These are phyloP conservation scores for Oncorhynchus nerka DNA, from an alignment of 2,113 vertebrate genomes.

Conservation along the genomic window DNA sequence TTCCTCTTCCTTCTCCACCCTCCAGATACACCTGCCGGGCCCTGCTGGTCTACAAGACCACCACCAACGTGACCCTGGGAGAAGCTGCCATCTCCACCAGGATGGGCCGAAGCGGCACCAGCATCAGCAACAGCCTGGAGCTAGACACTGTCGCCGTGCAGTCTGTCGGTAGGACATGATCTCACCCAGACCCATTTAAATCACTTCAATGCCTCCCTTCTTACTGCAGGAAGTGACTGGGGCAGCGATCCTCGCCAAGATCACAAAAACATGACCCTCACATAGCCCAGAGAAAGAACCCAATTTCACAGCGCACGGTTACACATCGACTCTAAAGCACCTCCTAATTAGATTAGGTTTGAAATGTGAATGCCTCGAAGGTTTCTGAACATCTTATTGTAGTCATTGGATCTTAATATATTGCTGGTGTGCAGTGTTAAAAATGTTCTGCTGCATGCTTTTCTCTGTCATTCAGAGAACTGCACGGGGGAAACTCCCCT, in stretches of 20 bases:
- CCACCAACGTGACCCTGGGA: constrained; percentile 74
- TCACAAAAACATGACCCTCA: no score
- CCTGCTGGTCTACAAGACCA: constrained; percentile 81
- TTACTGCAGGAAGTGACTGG: neutral
- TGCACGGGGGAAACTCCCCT: constrained; percentile 76
- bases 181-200: neutral
- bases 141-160: constrained; percentile 64
- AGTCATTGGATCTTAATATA: no score
- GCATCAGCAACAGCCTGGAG: constrained; percentile 63
- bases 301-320: no score
- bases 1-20: neutral
- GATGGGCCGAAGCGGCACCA: constrained; percentile 60
- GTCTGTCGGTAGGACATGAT: constrained; percentile 74
- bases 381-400: no score
- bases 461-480: constrained; percentile 60
- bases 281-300: no score
- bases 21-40: constrained; percentile 74
- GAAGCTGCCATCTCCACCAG: constrained; percentile 67
- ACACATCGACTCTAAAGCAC: no score
- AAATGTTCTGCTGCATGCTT: no score
- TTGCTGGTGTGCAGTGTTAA: no score
- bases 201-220: neutral
- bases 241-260: no score
- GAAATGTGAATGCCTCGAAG: no score
- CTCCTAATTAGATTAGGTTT: no score